phyloP scores from a whole-genome alignment of 2,113 vertebrate species.

The Cochlearius cochlearius region DNA sequence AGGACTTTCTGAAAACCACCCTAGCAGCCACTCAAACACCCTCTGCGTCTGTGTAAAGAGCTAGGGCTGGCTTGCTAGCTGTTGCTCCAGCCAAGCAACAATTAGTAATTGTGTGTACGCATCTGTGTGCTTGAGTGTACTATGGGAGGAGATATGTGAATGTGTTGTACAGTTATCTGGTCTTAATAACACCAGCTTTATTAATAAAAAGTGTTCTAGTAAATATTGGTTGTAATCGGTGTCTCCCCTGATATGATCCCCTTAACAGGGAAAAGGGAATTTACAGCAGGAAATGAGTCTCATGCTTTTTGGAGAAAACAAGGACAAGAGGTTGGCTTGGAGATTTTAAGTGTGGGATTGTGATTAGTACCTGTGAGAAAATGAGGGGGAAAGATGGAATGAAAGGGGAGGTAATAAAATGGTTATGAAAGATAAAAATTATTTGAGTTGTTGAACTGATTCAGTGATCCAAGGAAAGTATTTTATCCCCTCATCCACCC shows the following conservation, averaged over 20 bases:
- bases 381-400: background rate
- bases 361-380: background rate
- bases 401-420: background rate
- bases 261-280: background rate
- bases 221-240: background rate
- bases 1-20: background rate
- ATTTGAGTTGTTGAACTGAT: background rate
- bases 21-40: background rate
- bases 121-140: rapidly evolving
- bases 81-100: background rate
- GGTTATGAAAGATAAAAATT: background rate
- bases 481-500: background rate
- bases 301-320: background rate
- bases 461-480: background rate
- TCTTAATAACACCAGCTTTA: background rate
- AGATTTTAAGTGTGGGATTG: background rate
- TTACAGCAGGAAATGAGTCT: background rate
- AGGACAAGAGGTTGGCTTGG: background rate
- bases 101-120: background rate
- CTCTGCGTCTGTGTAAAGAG: background rate
- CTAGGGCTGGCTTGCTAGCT: background rate
- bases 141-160: background rate
- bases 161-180: background rate
- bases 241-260: background rate
- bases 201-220: background rate